Evolutionary conservation across 2,888 invertebrate genomes (phyloP).

Genomic region (Drosophila paramelanica): DNA sequence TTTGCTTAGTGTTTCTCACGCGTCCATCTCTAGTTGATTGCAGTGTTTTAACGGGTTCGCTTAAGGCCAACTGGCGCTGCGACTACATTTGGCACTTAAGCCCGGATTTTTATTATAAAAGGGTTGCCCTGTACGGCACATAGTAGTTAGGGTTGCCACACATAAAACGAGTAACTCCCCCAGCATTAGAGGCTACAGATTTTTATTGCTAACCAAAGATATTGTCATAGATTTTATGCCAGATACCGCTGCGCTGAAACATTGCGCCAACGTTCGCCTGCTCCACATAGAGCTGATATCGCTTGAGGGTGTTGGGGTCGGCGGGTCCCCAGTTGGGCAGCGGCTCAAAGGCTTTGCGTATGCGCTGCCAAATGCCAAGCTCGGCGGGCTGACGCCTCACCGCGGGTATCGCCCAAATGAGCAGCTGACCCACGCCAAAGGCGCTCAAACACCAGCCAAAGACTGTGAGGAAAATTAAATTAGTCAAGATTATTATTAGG

Average conservation of each 20-base stretch:
- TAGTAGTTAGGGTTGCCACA: slow-evolving; percentile 14
- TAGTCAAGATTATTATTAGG: slow-evolving; percentile 20
- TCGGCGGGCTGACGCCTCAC: slow-evolving; percentile 65
- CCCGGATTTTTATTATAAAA: slow-evolving; percentile 67
- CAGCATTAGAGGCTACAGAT: slow-evolving; percentile 52
- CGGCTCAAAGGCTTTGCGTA: slow-evolving; percentile 81
- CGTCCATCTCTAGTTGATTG: slow-evolving; percentile 47
- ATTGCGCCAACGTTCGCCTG: slow-evolving; percentile 65
- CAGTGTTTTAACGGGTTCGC: slow-evolving; percentile 37
- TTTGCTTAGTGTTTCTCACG: slow-evolving; percentile 7
- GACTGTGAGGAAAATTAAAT: slow-evolving; percentile 61
- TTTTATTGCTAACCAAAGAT: slow-evolving; percentile 82
- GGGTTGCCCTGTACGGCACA: slow-evolving; percentile 52
- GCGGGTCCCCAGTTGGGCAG: slow-evolving; percentile 82
- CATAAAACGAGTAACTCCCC: slow-evolving; percentile 39
- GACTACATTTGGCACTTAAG: slow-evolving; percentile 72
- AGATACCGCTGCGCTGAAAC: slow-evolving; percentile 80
- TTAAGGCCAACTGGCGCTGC: slow-evolving; percentile 43
- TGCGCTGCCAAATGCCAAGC: slow-evolving; percentile 60
- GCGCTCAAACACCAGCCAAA: slow-evolving; percentile 86
- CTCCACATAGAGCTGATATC: slow-evolving; percentile 83
- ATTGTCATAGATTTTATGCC: slow-evolving; percentile 83
- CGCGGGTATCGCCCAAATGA: slow-evolving; percentile 83
- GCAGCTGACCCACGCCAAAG: slow-evolving; percentile 86
- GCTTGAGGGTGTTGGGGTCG: slow-evolving; percentile 84